Base-by-base conservation (phyloP, 2,888 invertebrate species). In the Chironomus tentans region DNA sequence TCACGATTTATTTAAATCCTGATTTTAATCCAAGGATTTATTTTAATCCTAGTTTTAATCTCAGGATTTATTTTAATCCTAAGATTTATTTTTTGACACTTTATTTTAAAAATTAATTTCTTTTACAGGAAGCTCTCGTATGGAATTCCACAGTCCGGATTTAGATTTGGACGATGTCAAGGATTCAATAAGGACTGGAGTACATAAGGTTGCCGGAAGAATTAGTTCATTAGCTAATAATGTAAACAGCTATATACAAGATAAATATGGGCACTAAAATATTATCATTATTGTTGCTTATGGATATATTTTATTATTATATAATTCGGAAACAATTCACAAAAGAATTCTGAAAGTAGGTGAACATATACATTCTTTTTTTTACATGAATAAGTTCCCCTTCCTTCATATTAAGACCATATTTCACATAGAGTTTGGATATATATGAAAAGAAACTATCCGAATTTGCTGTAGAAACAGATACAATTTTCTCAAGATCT, bases 201-300 rank as follows among this genome's bases (percentile, higher is more conserved):
- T 99, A 76, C 95, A 95, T 79, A 95, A 94, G 86, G 98, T 99
- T 78, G 98, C 98, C 72, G 98, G 96, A n/a, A 93, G 93, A 81
- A 86, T 99, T 78, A 97, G 98, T 80, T 94, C 92, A 79, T 86
- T 99, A 78, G 97, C 98, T 79, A 97, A 92, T 85, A 97, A 95
- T 80, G 92, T 98, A 21, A 95, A 97, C 87, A 91, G 92, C 78
- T 94, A 95, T 79, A 87, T 98, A 82, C 97, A 97, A 88, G 97
- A 89, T 83, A 87, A 87, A 83, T 89, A 89, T 82, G 88, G 88
- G 72, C 88, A 88, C 86, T 88, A 88, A 88, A 24, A 10, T 12
- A 2, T 15, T 56, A 56, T 56, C 15, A 15, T 15, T 50, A 50
- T 15, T 56, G 56, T 56, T 56, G 56, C 56, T 18, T 56, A 4